phyloP scores from a whole-genome alignment of 2,797 vertebrate genomes.

The Megalops cyprinoides region DNA sequence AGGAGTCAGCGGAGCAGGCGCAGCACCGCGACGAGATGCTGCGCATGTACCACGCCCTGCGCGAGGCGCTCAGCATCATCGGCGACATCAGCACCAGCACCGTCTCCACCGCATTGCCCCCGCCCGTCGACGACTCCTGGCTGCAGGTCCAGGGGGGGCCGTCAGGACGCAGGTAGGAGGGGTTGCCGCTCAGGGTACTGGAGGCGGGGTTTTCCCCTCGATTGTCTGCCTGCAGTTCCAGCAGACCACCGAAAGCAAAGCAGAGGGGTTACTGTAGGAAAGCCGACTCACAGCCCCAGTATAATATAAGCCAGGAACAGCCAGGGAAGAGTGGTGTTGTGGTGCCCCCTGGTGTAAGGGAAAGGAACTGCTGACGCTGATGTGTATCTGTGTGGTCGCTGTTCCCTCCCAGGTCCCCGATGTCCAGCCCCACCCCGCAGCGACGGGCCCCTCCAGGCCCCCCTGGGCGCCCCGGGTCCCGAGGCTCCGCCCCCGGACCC shows the following conservation, averaged over 20 bases:
- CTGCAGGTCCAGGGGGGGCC: slow-evolving; percentile 92
- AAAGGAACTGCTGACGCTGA: not conserved
- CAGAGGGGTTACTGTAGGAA: no score
- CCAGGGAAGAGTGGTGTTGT: not conserved
- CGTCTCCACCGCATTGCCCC: slow-evolving; percentile 86
- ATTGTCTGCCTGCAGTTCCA: no score
- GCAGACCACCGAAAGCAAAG: no score
- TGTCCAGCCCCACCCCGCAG: slow-evolving; percentile 93
- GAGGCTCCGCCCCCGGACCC: slow-evolving; percentile 81
- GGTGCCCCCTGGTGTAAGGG: slow-evolving; percentile 23
- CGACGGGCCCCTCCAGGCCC: slow-evolving; percentile 91
- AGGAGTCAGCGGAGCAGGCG: slow-evolving; percentile 90
- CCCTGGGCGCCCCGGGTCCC: slow-evolving; percentile 83
- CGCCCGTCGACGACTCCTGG: slow-evolving; percentile 97
- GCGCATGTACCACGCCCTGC: slow-evolving; percentile 90
- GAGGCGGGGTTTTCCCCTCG: no score
- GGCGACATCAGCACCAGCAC: slow-evolving; percentile 95
- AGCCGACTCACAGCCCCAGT: no score
- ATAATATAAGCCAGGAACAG: no score
- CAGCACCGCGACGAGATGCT: slow-evolving; percentile 92
- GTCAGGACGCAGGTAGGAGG: slow-evolving; percentile 87
- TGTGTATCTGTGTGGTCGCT: slow-evolving; percentile 29
- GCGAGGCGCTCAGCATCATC: slow-evolving; percentile 88
- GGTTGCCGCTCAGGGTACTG: no score
- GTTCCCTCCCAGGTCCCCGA: slow-evolving; percentile 80